Conservation (phyloP, 2,888 invertebrate genomes). For the Drosophila colorata region DNA sequence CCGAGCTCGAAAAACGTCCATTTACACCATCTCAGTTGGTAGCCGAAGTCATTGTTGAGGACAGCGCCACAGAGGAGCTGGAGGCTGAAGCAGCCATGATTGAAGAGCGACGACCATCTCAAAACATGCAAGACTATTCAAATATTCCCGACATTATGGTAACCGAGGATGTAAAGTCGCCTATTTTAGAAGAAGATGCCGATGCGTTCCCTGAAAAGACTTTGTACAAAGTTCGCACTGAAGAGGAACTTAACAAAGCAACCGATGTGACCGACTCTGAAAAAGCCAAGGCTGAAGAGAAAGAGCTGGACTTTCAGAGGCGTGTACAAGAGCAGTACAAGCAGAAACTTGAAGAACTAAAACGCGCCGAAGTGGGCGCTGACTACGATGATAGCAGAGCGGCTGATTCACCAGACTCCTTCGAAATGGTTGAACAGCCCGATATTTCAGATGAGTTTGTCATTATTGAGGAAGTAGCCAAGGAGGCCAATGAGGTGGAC, state of each 20-base stretch:
- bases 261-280: slow-evolving; percentile 80
- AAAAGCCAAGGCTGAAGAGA: slow-evolving; percentile 76
- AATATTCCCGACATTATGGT: slow-evolving; percentile 85
- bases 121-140: slow-evolving; percentile 85
- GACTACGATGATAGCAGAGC: slow-evolving; percentile 87
- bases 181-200: slow-evolving; percentile 74
- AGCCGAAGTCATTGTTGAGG: slow-evolving; percentile 84
- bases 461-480: slow-evolving; percentile 94
- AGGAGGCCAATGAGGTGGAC: slow-evolving; percentile 93
- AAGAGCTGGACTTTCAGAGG: slow-evolving; percentile 85
- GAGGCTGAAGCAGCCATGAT: slow-evolving; percentile 81
- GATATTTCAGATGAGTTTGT: slow-evolving; percentile 95
- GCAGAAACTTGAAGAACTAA: slow-evolving; percentile 88
- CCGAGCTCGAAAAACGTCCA: slow-evolving; percentile 82
- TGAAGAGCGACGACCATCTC: slow-evolving; percentile 81
- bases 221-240: slow-evolving; percentile 83
- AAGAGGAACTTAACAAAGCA: slow-evolving; percentile 83
- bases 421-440: slow-evolving; percentile 94
- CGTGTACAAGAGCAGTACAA: slow-evolving; percentile 85
- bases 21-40: slow-evolving; percentile 84
- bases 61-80: slow-evolving; percentile 82
- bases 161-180: slow-evolving; percentile 84
- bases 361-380: slow-evolving; percentile 85
- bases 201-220: slow-evolving; percentile 83
- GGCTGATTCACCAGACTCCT: slow-evolving; percentile 93